A percentile compares a stretch with the other conserved stretches of the same genome.
Evolutionary conservation across 2,797 vertebrate species (phyloP).

Genomic region (Cossypha niveicapilla): DNA sequence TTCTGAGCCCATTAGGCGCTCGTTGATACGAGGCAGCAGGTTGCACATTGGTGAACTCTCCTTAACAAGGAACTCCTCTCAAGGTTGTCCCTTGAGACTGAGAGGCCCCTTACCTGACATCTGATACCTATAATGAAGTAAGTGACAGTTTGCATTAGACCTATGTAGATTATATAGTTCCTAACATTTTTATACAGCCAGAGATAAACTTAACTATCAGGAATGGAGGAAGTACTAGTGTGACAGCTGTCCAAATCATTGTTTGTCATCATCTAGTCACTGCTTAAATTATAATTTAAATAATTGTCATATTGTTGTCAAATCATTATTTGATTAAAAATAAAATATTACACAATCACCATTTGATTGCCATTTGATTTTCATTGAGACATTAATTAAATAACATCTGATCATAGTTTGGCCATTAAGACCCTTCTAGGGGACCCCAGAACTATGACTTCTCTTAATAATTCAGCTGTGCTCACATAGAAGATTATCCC

Average conservation of each 20-base stretch:
- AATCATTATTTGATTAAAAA: background rate
- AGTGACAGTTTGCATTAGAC: background rate
- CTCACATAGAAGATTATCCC: background rate
- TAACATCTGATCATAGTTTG: background rate
- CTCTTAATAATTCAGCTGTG: background rate
- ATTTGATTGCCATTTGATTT: background rate
- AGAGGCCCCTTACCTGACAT: background rate
- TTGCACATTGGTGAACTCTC: rapidly evolving
- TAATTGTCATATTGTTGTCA: background rate
- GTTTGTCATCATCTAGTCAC: no score
- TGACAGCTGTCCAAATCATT: background rate
- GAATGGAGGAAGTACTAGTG: background rate
- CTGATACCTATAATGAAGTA: background rate
- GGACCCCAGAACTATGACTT: background rate
- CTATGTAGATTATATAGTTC: background rate
- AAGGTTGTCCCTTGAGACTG: background rate
- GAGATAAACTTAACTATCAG: background rate
- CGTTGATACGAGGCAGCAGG: rapidly evolving
- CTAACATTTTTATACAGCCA: background rate
- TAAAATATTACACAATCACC: background rate
- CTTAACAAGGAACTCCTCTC: rapidly evolving
- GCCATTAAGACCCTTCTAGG: background rate
- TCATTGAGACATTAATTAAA: background rate
- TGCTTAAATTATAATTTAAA: background rate
- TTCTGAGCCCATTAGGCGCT: background rate